Conservation (phyloP, 35 echinoderm and acorn worm genomes). For the Eucidaris tribuloides region DNA sequence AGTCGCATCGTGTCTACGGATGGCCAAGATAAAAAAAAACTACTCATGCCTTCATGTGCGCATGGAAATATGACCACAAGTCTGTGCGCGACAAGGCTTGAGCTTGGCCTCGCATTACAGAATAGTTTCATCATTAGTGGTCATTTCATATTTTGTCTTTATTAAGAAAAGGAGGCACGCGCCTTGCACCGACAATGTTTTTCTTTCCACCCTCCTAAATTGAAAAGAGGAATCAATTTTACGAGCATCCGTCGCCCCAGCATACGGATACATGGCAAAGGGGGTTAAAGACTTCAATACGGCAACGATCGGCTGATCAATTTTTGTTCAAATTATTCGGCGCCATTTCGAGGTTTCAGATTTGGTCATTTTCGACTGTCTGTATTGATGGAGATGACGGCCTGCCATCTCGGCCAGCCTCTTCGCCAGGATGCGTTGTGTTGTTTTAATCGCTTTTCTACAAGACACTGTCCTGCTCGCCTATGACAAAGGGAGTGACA, state of each 20-base stretch:
- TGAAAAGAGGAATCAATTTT: conserved; percentile 39
- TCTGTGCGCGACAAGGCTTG: neutral
- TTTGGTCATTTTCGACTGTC: conserved; percentile 10
- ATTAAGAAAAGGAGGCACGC: conserved; percentile 15
- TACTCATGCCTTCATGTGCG: neutral
- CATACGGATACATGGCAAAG: neutral
- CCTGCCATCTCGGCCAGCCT: neutral
- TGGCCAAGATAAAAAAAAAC: neutral
- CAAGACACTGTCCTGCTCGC: too few species aligned
- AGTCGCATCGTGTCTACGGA: neutral
- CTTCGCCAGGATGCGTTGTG: conserved; percentile 6
- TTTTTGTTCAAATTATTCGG: conserved; percentile 31
- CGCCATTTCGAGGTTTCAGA: conserved; percentile 20
- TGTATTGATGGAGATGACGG: conserved; percentile 2
- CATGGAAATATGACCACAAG: too few species aligned
- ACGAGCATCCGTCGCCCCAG: conserved; percentile 6
- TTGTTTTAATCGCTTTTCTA: too few species aligned
- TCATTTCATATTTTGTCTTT: conserved; percentile 13
- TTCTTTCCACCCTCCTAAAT: conserved; percentile 19
- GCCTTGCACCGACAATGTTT: conserved; percentile 7
- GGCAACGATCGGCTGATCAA: conserved; percentile 22
- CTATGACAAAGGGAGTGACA: too few species aligned
- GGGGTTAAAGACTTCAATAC: neutral
- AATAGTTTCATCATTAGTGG: conserved; percentile 24
- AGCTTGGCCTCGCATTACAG: neutral